These are phyloP conservation scores for Papilio gigon DNA, from an alignment of 2,888 invertebrate genomes.

Conservation along the genomic window DNA sequence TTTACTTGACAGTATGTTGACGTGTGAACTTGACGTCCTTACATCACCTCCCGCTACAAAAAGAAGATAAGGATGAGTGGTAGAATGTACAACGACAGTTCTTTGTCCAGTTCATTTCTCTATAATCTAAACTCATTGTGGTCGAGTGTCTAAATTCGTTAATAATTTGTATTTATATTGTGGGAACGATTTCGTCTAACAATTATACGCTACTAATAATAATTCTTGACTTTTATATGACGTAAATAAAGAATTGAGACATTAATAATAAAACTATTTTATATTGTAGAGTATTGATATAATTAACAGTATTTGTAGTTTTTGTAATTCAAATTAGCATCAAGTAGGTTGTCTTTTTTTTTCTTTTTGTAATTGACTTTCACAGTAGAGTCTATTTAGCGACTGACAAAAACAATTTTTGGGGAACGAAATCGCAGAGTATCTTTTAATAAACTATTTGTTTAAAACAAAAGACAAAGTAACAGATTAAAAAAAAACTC, in stretches of 20 bases:
- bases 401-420: too few relatives aligned
- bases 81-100: neutral
- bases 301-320: neutral
- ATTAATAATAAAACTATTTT: neutral
- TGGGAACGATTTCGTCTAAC: neutral
- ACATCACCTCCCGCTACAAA: too few relatives aligned
- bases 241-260: neutral
- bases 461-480: too few relatives aligned
- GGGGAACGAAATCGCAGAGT: too few relatives aligned
- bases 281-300: neutral
- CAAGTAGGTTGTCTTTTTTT: too few relatives aligned
- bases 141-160: neutral
- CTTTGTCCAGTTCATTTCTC: neutral
- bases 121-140: neutral
- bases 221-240: neutral
- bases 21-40: too few relatives aligned
- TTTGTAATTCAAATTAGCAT: too few relatives aligned
- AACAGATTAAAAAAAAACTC: too few relatives aligned
- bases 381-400: too few relatives aligned
- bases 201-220: neutral
- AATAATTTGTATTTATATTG: neutral
- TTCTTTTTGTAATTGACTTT: too few relatives aligned
- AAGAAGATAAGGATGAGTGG: neutral
- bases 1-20: neutral
- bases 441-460: too few relatives aligned